These are phyloP conservation scores for Teleogryllus oceanicus DNA, from an alignment of 2,888 invertebrate species.

Conservation along the genomic window DNA sequence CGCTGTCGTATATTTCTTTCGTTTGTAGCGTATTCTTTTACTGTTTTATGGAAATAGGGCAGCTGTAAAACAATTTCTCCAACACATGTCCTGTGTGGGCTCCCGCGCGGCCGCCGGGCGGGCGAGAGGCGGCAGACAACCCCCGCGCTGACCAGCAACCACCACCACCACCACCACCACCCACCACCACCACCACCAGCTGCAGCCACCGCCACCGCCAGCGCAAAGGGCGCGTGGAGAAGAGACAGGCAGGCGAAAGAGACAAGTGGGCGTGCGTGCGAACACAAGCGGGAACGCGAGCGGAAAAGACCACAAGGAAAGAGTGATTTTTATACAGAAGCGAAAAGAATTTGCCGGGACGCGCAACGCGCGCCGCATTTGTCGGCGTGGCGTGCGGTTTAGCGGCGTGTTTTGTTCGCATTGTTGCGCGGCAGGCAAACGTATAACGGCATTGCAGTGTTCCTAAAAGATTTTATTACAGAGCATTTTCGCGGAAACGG, in stretches of 20 bases:
- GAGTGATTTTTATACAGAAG: background rate
- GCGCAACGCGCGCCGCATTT: background rate
- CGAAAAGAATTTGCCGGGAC: background rate
- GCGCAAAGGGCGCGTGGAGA: background rate
- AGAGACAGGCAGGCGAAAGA: background rate
- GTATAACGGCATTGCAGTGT: too few species aligned
- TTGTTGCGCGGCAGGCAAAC: background rate
- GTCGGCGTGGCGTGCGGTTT: background rate
- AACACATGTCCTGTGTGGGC: background rate
- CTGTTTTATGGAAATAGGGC: constrained; percentile 7
- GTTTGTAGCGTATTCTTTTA: constrained; percentile 6
- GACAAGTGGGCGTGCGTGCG: background rate
- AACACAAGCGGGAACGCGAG: background rate
- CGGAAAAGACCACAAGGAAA: constrained; percentile 7
- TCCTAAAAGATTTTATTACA: background rate
- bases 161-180: background rate
- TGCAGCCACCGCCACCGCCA: background rate
- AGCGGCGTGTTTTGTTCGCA: background rate
- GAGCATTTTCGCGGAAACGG: background rate
- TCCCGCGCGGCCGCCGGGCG: background rate
- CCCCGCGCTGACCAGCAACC: background rate
- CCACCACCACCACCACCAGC: background rate
- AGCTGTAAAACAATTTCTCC: constrained; percentile 18
- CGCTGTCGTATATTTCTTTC: background rate
- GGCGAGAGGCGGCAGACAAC: background rate